Evolutionary conservation across 2,888 invertebrate genomes (phyloP), one percentile per base, ranked within the genome.

Genomic region (Saturnia japonica): DNA sequence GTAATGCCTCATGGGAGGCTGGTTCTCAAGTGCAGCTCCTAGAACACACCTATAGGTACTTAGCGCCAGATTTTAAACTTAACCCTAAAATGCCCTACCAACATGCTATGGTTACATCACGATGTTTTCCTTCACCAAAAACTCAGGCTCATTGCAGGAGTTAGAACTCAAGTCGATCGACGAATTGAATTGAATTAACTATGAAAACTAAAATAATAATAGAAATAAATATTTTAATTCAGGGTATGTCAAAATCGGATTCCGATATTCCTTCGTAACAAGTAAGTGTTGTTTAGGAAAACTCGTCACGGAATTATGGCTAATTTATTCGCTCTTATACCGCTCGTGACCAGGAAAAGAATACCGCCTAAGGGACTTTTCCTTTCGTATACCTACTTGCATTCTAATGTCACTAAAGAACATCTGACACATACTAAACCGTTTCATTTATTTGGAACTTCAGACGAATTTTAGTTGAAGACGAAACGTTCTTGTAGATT

Each of bases 351-450:
- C 64, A 64, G 64, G 64, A 64, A 64, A 40, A 64, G 64, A 64
- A 64, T 64, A n/a, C 64, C 64, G 64, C n/a, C 34, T 40, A 64
- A 64, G 64, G 40, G 64, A 64, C 64, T 64, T 64, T 64, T 64
- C 64, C 64, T 64, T 64, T 64, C 64, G n/a, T 40, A 19, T 40
- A 40, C 34, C n/a, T 40, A 40, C 34, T 40, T 40, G 64, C 40
- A 40, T 64, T 64, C 40, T 64, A 64, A 64, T 64, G 9, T 64
- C 40, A n/a, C 64, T 64, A 64, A 40, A 64, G 40, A 8, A 64
- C 64, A 64, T 64, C 40, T 34, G 34, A 40, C 64, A 64, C 64
- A 64, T 64, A 64, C 40, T 40, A 64, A 64, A n/a, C 40, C 40
- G 40, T 64, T 40, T 40, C 64, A 40, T 64, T 40, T 64, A 40